Evolutionary conservation across 2,113 vertebrate genomes (phyloP), one percentile per base, ranked within the genome.

Genomic region (Genyomyrus donnyi): DNA sequence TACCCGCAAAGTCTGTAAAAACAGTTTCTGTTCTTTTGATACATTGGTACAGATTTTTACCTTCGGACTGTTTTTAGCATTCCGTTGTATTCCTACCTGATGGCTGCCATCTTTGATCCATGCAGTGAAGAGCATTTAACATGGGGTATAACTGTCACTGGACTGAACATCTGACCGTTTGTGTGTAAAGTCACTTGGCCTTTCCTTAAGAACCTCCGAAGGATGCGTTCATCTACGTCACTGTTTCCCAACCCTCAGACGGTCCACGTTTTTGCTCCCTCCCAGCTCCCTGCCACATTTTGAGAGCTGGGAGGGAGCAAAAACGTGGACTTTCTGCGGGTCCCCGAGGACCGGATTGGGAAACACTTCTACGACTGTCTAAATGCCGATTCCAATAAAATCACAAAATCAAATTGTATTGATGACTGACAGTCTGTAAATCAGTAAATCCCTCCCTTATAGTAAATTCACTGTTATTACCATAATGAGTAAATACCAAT

Each of bases 121-220:
- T 39, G 56, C 49, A 90, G 90, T 91, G 90, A 92, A 91, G 88
- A 46, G 19, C 7, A 6, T 74, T 88, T 21, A 58, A 49, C 70
- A 62, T 1, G 17, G 11, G 1, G 53, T 50, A 21, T 3, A 9
- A 9, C 31, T 45, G 21, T 88, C 31, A 58, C 9, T 42, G 86
- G 35, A 17, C 27, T 85, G 86, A 27, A 53, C 6, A 8, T 53
- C 50, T 35, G 24, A 24, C 50, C 1, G 0, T 52, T 31, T 27
- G 3, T 46, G 15, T 45, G 83, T 31, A 15, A 50, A 86, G 42
- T 50, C 45, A 49, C 48, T 24, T 46, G 24, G 24, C 11, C 24
- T 21, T 86, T 86, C 84, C 84, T n/a, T 48, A 50, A 50, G 84
- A 27, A 48, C 8, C 8, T 48, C 19, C 5, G 19, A 85, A 21